Conservation (phyloP, 2,797 vertebrate genomes). For the Manis javanica region DNA sequence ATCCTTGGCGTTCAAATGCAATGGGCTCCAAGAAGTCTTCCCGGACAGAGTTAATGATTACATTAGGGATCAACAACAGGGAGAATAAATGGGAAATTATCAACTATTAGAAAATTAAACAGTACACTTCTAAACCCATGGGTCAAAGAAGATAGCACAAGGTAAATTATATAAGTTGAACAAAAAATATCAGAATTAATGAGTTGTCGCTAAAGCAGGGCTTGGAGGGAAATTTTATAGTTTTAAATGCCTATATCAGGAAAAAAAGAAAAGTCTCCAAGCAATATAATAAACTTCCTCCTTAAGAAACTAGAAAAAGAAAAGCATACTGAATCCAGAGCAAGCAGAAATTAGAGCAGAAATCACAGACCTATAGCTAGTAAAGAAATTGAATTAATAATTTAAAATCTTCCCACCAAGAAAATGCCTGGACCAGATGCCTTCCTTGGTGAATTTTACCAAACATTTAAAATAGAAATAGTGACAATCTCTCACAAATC, state of each 20-base stretch:
- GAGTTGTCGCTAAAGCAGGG: not conserved
- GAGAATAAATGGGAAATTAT: not conserved
- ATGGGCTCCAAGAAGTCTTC: not conserved
- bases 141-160: not conserved
- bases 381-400: not conserved
- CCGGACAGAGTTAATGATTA: not conserved
- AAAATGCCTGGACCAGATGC: not conserved
- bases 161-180: not conserved
- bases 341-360: not conserved
- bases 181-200: not conserved
- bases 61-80: not conserved
- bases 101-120: conserved; percentile 16
- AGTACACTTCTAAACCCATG: conserved; percentile 21
- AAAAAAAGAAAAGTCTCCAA: not conserved
- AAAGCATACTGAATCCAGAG: conserved; percentile 15
- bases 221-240: not conserved
- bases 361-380: not conserved
- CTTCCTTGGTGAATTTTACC: not conserved
- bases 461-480: conserved; percentile 13
- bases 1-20: not conserved
- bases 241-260: not conserved
- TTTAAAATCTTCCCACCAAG: not conserved
- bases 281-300: conserved; percentile 20
- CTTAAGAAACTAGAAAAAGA: no score
- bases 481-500: not conserved